A percentile compares a stretch with the other conserved stretches of the same genome.
Evolutionary conservation across 2,797 vertebrate genomes (phyloP).

Genomic region (Vireo griseus): DNA sequence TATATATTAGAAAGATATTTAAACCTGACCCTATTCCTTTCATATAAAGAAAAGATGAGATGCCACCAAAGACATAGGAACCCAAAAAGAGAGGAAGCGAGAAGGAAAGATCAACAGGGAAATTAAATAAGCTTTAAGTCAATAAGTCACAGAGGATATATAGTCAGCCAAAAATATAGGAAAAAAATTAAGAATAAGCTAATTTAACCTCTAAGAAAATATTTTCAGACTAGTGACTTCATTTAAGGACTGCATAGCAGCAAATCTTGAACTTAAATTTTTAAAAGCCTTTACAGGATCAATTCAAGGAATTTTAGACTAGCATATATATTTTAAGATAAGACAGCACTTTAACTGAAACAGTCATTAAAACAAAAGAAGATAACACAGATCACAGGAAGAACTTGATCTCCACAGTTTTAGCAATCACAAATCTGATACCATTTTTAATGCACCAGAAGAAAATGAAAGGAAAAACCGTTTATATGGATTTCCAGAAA

Average conservation of each 20-base stretch:
- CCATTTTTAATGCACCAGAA: neutral
- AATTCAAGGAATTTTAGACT: neutral
- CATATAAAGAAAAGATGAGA: neutral
- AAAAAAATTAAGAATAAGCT: neutral
- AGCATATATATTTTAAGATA: neutral
- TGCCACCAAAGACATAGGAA: neutral
- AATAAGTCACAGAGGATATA: neutral
- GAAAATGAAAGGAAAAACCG: neutral
- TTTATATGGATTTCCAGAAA: neutral
- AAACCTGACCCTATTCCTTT: neutral
- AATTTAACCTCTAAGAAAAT: neutral
- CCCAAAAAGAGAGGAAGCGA: neutral
- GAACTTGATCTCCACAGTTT: neutral
- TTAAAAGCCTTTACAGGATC: neutral
- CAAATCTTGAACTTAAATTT: neutral
- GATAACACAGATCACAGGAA: neutral
- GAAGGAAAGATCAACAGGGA: neutral
- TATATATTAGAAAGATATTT: neutral
- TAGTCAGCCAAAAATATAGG: neutral
- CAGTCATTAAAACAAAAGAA: neutral
- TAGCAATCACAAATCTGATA: neutral
- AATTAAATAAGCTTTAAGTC: neutral
- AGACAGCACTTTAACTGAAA: neutral
- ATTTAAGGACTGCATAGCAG: neutral
- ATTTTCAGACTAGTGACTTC: neutral